Evolutionary conservation across 1,140 invertebrate species (phyloP).

Genomic region (Listronotus bonariensis): DNA sequence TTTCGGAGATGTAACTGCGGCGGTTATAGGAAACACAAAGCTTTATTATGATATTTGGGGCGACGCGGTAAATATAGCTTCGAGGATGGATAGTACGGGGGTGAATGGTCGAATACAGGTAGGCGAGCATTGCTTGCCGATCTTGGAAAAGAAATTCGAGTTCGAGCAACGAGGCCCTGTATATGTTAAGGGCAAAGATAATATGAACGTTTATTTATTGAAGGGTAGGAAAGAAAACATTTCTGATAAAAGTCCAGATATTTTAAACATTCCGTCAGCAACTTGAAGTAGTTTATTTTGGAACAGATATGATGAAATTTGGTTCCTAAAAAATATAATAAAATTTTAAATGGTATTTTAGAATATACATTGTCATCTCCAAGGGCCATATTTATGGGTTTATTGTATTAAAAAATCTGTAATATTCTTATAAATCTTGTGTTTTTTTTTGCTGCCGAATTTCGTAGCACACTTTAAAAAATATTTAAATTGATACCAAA

Average conservation of each 20-base stretch:
- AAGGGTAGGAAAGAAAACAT: slow-evolving; percentile 43
- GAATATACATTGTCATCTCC: too few relatives aligned
- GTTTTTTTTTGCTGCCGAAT: too few relatives aligned
- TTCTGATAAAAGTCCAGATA: not conserved
- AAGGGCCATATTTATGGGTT: too few relatives aligned
- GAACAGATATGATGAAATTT: not conserved
- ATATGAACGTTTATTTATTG: slow-evolving; percentile 87
- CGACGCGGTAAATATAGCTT: slow-evolving; percentile 96
- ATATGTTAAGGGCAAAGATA: slow-evolving; percentile 93
- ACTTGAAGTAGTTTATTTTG: not conserved
- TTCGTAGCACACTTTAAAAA: too few relatives aligned
- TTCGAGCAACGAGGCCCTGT: slow-evolving; percentile 85
- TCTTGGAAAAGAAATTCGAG: slow-evolving; percentile 70
- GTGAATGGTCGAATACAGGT: slow-evolving; percentile 86
- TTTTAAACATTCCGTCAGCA: slow-evolving; percentile 9
- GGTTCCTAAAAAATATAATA: not conserved
- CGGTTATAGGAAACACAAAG: slow-evolving; percentile 95
- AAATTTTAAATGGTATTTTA: too few relatives aligned
- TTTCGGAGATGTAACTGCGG: slow-evolving; percentile 90
- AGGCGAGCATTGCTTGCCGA: slow-evolving; percentile 70
- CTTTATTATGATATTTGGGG: slow-evolving; percentile 99
- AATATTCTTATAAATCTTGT: too few relatives aligned
- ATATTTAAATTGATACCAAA: too few relatives aligned
- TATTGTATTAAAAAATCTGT: too few relatives aligned
- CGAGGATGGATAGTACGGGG: slow-evolving; percentile 92